Percentiles rank a stretch among this genome's conserved stretches.
Evolutionary conservation across 2,113 vertebrate genomes (phyloP).

Genomic region (Laticauda laticaudata): DNA sequence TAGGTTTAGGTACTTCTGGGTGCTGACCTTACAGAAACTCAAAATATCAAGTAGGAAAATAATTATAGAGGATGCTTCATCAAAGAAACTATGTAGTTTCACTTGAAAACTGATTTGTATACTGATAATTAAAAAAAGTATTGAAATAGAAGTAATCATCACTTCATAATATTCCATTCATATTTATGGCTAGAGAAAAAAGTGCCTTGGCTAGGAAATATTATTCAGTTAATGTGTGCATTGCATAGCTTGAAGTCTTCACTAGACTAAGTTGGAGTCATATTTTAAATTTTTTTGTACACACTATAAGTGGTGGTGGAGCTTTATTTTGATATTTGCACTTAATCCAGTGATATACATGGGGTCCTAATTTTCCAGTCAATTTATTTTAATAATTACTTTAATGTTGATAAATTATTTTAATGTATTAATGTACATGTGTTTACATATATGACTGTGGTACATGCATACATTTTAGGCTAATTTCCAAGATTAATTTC

Average conservation of each 20-base stretch:
- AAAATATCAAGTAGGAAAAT: constrained; percentile 53
- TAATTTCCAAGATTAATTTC: background rate
- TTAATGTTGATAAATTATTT: background rate
- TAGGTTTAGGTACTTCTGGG: background rate
- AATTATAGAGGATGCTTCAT: constrained; percentile 36
- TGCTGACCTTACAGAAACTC: constrained; percentile 41
- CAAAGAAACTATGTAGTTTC: constrained; percentile 43
- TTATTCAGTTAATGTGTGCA: background rate
- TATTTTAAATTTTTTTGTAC: too few relatives aligned
- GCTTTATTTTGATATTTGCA: background rate
- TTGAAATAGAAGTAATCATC: background rate
- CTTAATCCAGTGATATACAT: too few relatives aligned
- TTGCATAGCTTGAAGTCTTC: too few relatives aligned
- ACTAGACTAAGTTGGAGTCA: too few relatives aligned
- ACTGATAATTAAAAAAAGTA: background rate
- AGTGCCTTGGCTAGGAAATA: background rate
- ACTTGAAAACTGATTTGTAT: constrained; percentile 23
- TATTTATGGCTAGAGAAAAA: constrained; percentile 13
- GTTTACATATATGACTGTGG: background rate
- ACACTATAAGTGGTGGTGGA: background rate
- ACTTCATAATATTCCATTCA: constrained; percentile 19
- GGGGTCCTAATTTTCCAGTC: background rate
- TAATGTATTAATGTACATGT: background rate
- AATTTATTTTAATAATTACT: background rate
- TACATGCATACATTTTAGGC: background rate